Percentiles rank a stretch among this genome's conserved stretches.
phyloP scores from a whole-genome alignment of 2,113 vertebrate genomes.

The Cairina moschata region DNA sequence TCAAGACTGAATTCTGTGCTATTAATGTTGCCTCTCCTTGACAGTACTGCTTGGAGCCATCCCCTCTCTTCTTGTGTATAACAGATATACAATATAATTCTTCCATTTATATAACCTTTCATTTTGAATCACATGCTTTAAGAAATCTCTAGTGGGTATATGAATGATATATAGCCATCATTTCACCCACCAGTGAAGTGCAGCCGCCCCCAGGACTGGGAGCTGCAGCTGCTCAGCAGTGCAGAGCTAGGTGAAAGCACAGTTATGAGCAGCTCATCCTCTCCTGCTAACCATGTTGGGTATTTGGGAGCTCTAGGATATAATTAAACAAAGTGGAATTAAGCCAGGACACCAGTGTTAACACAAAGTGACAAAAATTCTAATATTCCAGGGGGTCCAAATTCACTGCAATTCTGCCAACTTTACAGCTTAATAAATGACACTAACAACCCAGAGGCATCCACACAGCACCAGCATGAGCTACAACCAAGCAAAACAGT shows the following conservation, averaged over 20 bases:
- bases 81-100: accelerated
- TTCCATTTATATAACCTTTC: background rate
- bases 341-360: background rate
- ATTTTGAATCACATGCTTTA: background rate
- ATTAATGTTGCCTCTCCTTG: background rate
- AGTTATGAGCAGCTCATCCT: accelerated
- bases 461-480: accelerated
- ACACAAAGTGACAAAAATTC: background rate
- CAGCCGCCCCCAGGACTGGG: accelerated
- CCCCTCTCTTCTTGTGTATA: accelerated
- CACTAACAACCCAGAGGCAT: background rate
- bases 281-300: accelerated
- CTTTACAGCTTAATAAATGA: background rate
- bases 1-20: background rate
- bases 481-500: accelerated
- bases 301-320: background rate
- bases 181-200: background rate
- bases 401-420: background rate
- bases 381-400: background rate
- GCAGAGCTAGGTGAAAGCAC: background rate
- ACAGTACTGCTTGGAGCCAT: accelerated
- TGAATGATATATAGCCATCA: accelerated
- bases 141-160: background rate
- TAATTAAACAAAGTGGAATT: background rate
- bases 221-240: background rate